Conservation (phyloP, 2,888 invertebrate species). For the Hedya salicella region DNA sequence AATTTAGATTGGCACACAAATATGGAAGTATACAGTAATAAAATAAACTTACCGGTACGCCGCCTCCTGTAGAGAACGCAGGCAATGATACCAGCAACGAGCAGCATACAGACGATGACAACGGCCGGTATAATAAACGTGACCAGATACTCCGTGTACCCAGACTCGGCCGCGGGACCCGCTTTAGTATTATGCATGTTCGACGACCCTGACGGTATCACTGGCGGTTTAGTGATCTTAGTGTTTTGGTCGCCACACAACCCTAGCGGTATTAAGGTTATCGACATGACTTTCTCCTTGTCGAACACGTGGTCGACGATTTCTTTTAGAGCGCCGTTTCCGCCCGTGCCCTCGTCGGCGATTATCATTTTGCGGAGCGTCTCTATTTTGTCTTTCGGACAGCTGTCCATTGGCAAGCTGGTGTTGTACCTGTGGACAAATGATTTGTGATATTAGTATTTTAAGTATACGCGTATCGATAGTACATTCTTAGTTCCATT, state of each 20-base stretch:
- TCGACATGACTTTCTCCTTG: conserved; percentile 88
- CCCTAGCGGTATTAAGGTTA: conserved; percentile 86
- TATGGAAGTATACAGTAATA: no score
- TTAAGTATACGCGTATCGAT: no score
- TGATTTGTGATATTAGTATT: conserved; percentile 4
- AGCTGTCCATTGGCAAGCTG: conserved; percentile 88
- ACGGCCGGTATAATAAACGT: conserved; percentile 96
- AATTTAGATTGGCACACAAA: background rate
- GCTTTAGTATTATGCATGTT: conserved; percentile 66
- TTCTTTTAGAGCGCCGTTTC: conserved; percentile 72
- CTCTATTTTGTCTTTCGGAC: conserved; percentile 91
- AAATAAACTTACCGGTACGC: conserved; percentile 91
- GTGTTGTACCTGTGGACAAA: conserved; percentile 87
- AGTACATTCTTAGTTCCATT: no score
- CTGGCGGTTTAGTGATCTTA: conserved; percentile 65
- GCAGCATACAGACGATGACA: conserved; percentile 94
- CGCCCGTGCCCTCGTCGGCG: conserved; percentile 82
- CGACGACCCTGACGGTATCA: conserved; percentile 57
- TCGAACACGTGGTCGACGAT: conserved; percentile 88
- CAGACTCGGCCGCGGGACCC: conserved; percentile 53
- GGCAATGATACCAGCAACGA: conserved; percentile 94
- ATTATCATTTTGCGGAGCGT: conserved; percentile 89
- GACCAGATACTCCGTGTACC: conserved; percentile 86
- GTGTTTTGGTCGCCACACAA: conserved; percentile 83
- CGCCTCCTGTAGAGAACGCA: conserved; percentile 94